phyloP scores from a whole-genome alignment of 2,797 vertebrate species.

The Novumbra hubbsi region DNA sequence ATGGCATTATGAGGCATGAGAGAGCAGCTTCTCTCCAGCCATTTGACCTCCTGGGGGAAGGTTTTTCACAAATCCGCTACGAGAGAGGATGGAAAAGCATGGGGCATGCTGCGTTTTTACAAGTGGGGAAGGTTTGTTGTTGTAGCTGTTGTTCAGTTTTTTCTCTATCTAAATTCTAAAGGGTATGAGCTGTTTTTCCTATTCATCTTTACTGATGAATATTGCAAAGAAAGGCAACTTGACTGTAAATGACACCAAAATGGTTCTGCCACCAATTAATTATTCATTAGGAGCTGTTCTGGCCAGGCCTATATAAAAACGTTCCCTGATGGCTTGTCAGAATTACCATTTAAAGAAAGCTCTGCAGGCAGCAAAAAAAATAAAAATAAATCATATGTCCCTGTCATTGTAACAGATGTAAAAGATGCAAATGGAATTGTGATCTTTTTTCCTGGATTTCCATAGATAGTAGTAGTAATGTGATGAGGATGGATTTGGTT shows the following conservation, averaged over 20 bases:
- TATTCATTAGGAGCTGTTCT: slow-evolving; percentile 71
- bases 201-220: slow-evolving; percentile 66
- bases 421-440: slow-evolving; percentile 65
- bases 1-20: slow-evolving; percentile 58
- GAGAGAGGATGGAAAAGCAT: slow-evolving; percentile 31
- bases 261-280: slow-evolving; percentile 67
- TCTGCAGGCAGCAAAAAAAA: slow-evolving; percentile 44
- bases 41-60: slow-evolving; percentile 61
- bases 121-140: slow-evolving; percentile 63
- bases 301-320: slow-evolving; percentile 54
- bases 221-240: slow-evolving; percentile 66
- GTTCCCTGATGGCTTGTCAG: slow-evolving; percentile 51
- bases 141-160: slow-evolving; percentile 47
- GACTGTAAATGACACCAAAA: slow-evolving; percentile 71
- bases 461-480: slow-evolving; percentile 29
- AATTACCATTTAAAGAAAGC: slow-evolving; percentile 63
- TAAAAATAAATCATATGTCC: slow-evolving; percentile 54
- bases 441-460: slow-evolving; percentile 28
- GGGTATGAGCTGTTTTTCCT: slow-evolving; percentile 49
- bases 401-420: slow-evolving; percentile 60
- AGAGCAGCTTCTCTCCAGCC: slow-evolving; percentile 53
- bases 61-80: slow-evolving; percentile 57
- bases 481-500: slow-evolving; percentile 41
- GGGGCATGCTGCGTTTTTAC: slow-evolving; percentile 53
- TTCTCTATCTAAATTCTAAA: slow-evolving; percentile 54